Base-by-base conservation (phyloP, 2,888 invertebrate species). In the Amiota minor region DNA sequence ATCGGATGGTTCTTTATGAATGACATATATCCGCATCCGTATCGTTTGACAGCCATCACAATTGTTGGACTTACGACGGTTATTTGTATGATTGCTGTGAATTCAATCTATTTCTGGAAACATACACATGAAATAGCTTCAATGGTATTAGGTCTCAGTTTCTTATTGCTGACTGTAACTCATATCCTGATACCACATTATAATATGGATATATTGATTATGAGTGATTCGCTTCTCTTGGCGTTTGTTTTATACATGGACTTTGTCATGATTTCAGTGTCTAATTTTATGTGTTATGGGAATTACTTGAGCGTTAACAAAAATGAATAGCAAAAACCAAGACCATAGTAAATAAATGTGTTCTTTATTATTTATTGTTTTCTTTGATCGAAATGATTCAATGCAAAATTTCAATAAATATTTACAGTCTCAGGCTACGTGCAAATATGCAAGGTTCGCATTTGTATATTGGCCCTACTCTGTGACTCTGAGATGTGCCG, bases 161-260 rank as follows among this genome's bases (percentile, higher is more conserved):
- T 73, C 0, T 10, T 80, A 0, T 8, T 69, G 4, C 8, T 79
- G 0, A 68, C 76, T 56, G 9, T 81, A 6, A 62, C 75, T 6
- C 72, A 75, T 56, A 65, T 81, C 11, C 53, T 78, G n/a, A 74
- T 81, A 9, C 65, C 78, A 2, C 67, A 75, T 45, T 18, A 71
- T 0, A 77, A 74, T 56, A 35, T 69, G 1, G 73, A 72, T 12
- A n/a, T 74, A 8, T 46, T 83, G 9, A 62, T 50, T 11, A 18
- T 23, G 9, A 69, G 69, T 8, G 81, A 83, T 12, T 8, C 71
- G 0, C 8, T 78, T 20, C 59, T 82, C 14, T 35, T 81, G 45
- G 82, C 71, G 2, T 70, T 77, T 45, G 71, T 77, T 46, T 69
- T 82, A 49, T 77, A 76, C 35, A 67, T 79, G 12, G 74, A 71